Base-by-base conservation (phyloP, 2,888 invertebrate species). In the Mythimna ferrago region DNA sequence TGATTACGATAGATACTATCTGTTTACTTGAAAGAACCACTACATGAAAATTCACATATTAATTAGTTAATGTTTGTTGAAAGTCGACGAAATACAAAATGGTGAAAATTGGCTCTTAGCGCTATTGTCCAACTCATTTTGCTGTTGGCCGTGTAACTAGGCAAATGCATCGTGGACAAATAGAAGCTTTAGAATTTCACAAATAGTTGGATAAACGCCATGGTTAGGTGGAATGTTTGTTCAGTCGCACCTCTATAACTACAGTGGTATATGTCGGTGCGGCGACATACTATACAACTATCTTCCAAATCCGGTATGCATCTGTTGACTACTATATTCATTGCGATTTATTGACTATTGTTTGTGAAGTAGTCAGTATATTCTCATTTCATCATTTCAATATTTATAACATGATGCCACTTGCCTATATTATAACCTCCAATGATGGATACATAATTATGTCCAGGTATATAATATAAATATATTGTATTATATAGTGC, bases 151-250 rank as follows among this genome's bases (percentile, higher is more conserved):
- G 57, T 86, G 84, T 73, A 68, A 77, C 73, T 73, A 78, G 77
- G 84, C 54, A 74, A 83, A 86, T 83, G 79, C 75, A 79, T 83
- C 56, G 84, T 71, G 77, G 58, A 75, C 85, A 84, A 85, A 82
- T 76, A 80, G 69, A 76, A 71, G 80, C 80, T 76, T 83, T 76
- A 76, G 80, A 79, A 86, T 81, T 76, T 80, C 81, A 66, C 81
- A 78, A 85, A 86, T 86, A 86, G 71, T 85, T 85, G 86, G 85
- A 84, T 81, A 78, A 86, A 81, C 71, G 78, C 85, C 84, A 81
- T 75, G 67, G 75, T 73, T 72, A 64, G 73, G 62, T 16, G 78
- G 78, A 81, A 84, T 81, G 84, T 80, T 81, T 67, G 75, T 76
- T 70, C 70, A 73, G 79, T 51, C 35, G 19, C 51, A 64, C 66